Base-by-base conservation (phyloP, 2,888 invertebrate genomes). In the Euzetes globulus region DNA sequence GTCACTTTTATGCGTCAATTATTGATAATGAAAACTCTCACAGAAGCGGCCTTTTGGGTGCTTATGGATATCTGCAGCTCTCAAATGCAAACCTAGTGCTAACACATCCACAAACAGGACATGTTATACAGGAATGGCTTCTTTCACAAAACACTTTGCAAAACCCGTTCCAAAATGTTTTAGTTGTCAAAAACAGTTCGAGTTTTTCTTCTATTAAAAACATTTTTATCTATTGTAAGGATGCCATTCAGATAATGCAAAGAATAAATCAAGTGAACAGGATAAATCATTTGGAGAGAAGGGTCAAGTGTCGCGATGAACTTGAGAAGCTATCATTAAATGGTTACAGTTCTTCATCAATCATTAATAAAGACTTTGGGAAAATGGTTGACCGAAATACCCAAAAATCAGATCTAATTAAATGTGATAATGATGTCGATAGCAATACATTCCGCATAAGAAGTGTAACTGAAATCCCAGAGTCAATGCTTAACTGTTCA, bases 121-220 rank as follows among this genome's bases (percentile, higher is more conserved):
- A 78, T 47, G 77, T 78, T 11, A 77, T 79, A 25, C 79, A 79
- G 60, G 79, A 79, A 72, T 79, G 79, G 79, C 45, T 45, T 37
- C 11, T 68, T 17, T 37, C 13, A 5, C 77, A 77, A 25, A 71
- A 41, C 33, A 41, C 37, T 68, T 22, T 68, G 2, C 41, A 22
- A 37, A 68, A 41, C n/a, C 22, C 68, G 13, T 37, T n/a, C n/a
- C 4, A 68, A 37, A 37, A 41, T 19, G 22, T 68, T 5, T 19
- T 68, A 13, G 37, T 68, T 13, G 37, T 27, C 4, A 29, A 15
- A 37, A 29, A 63, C 1, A 63, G n/a, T 5, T 65, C 37, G 4
- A 68, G 22, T 41, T 41, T 33, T 33, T 63, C 63, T 33, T 3
- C n/a, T 63, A 17, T 33, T 22, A 22, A 29, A 68, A 37, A 68